Evolutionary conservation across 1,140 invertebrate species (phyloP), one percentile per base, ranked within the genome.

Genomic region (Augochlora pura): DNA sequence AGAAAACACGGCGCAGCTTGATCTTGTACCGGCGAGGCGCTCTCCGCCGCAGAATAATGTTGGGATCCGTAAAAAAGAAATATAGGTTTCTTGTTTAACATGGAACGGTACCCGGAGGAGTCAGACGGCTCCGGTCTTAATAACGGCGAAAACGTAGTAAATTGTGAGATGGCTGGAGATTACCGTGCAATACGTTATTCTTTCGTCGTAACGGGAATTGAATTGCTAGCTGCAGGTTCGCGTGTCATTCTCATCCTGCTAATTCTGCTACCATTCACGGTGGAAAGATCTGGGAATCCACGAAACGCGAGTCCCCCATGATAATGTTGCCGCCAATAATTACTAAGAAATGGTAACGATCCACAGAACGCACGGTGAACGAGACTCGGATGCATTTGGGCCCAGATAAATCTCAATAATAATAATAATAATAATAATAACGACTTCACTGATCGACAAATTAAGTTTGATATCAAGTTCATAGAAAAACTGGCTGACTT

Each of bases 191-290:
- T 79, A 79, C 80, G 84, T 86, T 79, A 82, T 82, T 85, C 80
- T 76, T 85, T 73, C 68, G 38, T 27, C 7, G 52, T 86, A 86
- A 86, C 83, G 84, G 84, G 80, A 86, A 85, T 72, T 74, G 83
- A 85, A 86, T 85, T 79, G 83, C 64, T 32, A 64, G 64, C 73
- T 85, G 78, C 78, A 66, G 60, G 69, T 81, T 85, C n/a, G 82
- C 83, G 78, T 85, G 83, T 84, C 82, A 85, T 85, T 84, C 83
- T 25, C 78, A 85, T 85, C 77, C 72, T 62, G 10, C 57, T 85
- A 84, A 85, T 85, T 85, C 78, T 67, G 77, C 32, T 80, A 70
- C 74, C 71, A 54, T 81, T 82, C 69, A 25, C 64, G 70, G 64
- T 49, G 38, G 38, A 60, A 77, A 62, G 64, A 60, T 68, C 69